Evolutionary conservation across 1,140 invertebrate species (phyloP).

Genomic region (Portunus trituberculatus): DNA sequence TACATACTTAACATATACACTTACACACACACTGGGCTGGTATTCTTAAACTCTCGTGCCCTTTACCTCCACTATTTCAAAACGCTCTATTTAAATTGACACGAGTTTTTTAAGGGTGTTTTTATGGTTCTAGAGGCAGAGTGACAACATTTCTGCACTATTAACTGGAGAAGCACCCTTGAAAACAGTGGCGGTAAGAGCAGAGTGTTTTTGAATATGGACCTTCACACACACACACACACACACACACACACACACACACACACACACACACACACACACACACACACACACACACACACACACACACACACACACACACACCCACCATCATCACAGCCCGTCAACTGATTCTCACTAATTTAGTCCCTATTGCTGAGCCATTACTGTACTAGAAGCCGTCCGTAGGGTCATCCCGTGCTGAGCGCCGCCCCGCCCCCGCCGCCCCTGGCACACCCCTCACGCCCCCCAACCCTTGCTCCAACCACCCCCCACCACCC

Average conservation of each 20-base stretch:
- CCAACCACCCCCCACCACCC: not conserved
- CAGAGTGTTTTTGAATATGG: too few relatives aligned
- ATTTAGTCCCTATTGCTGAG: not conserved
- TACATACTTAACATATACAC: slow-evolving; percentile 33
- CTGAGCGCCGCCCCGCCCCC: not conserved
- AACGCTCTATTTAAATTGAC: too few relatives aligned
- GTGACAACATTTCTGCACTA: too few relatives aligned
- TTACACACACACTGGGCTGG: not conserved
- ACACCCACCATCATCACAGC: not conserved
- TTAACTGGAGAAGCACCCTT: too few relatives aligned
- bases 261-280: not conserved
- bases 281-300: slow-evolving; percentile 25
- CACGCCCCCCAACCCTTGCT: not conserved
- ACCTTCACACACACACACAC: slow-evolving; percentile 20
- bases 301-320: slow-evolving; percentile 48
- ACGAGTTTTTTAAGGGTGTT: too few relatives aligned
- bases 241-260: not conserved
- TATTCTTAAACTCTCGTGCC: not conserved
- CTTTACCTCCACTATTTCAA: not conserved
- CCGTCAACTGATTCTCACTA: not conserved
- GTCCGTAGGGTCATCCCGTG: not conserved
- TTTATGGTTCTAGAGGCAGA: too few relatives aligned
- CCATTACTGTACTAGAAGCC: not conserved
- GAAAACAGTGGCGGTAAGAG: too few relatives aligned
- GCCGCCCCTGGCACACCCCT: not conserved